Evolutionary conservation across 2,113 vertebrate species (phyloP).

Genomic region (Oncorhynchus mykiss): DNA sequence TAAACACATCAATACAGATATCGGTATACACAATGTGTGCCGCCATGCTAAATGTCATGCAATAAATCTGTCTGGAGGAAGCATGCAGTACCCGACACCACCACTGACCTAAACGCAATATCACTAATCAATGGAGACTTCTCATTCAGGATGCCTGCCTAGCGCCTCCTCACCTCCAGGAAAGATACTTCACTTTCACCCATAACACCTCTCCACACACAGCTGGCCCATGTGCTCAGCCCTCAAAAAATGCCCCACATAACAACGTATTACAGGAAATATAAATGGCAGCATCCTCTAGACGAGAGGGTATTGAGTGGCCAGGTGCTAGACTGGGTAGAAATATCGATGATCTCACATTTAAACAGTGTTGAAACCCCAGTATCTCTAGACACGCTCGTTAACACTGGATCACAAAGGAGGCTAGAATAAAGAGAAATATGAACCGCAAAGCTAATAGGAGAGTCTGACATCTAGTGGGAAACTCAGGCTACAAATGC

Average conservation of each 20-base stretch:
- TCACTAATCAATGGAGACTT: slow-evolving; percentile 20
- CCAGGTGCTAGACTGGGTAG: no score
- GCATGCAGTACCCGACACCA: background rate
- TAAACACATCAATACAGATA: no score
- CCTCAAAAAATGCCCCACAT: background rate
- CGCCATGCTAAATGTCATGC: slow-evolving; percentile 11
- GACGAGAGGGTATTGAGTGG: no score
- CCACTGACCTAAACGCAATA: slow-evolving; percentile 1
- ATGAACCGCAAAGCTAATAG: background rate
- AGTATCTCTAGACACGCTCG: no score
- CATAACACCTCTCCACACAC: background rate
- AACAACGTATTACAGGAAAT: background rate
- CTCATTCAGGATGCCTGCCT: background rate
- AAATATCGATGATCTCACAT: no score
- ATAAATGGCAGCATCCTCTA: no score
- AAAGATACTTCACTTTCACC: background rate
- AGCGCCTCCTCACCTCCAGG: background rate
- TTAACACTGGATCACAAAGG: background rate
- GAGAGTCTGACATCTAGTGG: background rate
- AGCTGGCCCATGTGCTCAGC: background rate
- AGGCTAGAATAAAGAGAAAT: background rate
- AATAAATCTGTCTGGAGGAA: slow-evolving; percentile 16
- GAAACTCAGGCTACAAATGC: background rate
- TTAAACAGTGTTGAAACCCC: no score
- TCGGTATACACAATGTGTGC: background rate